A percentile compares a stretch with the other conserved stretches of the same genome.
Conservation (phyloP, 1,140 invertebrate genomes). For the Steinernema feltiae region DNA sequence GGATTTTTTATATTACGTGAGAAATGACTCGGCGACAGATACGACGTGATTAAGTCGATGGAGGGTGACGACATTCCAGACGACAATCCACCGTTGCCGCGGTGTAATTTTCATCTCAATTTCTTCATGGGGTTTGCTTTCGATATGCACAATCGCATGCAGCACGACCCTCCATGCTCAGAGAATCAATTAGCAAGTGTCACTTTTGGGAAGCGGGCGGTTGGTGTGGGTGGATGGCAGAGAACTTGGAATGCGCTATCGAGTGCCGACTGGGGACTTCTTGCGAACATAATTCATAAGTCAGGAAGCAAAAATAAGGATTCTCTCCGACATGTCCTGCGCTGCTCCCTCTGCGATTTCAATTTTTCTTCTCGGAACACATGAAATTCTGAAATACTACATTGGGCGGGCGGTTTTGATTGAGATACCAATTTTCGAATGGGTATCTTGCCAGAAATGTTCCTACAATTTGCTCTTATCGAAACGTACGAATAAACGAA, state of each 20-base stretch:
- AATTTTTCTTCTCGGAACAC: not conserved
- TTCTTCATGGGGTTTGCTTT: not conserved
- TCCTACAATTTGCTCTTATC: too few species aligned
- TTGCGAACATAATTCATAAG: not conserved
- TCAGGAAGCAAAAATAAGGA: not conserved
- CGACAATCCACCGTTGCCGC: too few species aligned
- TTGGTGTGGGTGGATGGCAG: not conserved
- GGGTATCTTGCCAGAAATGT: too few species aligned
- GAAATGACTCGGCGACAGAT: not conserved
- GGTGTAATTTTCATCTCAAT: too few species aligned
- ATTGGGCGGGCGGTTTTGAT: too few species aligned
- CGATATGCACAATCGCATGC: not conserved
- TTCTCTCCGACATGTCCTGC: not conserved
- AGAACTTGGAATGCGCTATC: too few species aligned
- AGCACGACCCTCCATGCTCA: not conserved
- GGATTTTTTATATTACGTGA: not conserved
- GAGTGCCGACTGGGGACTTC: too few species aligned
- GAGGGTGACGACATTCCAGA: not conserved
- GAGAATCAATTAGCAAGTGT: not conserved
- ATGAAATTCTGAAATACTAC: not conserved
- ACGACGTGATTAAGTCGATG: not conserved
- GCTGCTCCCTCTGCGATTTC: not conserved
- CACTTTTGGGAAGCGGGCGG: not conserved
- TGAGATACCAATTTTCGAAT: too few species aligned
- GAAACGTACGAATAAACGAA: too few species aligned